Evolutionary conservation across 2,888 invertebrate species (phyloP).

Genomic region (Pollenia amentaria): DNA sequence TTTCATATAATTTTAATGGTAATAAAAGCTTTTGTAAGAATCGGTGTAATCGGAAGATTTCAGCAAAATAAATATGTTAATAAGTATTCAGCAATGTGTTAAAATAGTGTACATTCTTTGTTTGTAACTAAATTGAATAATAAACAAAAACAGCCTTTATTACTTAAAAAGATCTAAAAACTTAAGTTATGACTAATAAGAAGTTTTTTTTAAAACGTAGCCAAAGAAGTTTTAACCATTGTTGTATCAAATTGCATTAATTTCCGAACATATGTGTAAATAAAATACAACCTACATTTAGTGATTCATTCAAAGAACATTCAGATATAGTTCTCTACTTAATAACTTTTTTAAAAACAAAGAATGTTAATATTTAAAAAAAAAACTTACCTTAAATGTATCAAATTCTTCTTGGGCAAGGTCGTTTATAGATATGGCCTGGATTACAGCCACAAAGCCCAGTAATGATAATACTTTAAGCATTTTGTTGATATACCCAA

Average conservation of each 20-base stretch:
- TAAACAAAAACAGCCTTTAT: background rate
- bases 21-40: no score
- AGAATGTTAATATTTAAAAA: background rate
- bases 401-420: constrained; percentile 91
- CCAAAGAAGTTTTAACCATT: constrained; percentile 9
- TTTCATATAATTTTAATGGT: no score
- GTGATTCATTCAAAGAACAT: constrained; percentile 1
- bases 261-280: constrained; percentile 40
- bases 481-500: constrained; percentile 76
- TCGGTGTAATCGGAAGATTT: no score
- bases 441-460: constrained; percentile 85
- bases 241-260: background rate
- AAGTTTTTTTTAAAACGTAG: background rate
- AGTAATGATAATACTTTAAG: constrained; percentile 78
- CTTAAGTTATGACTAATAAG: constrained; percentile 30
- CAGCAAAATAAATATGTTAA: no score
- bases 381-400: constrained; percentile 88
- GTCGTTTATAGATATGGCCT: constrained; percentile 90
- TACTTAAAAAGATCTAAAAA: background rate
- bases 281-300: background rate
- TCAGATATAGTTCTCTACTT: background rate
- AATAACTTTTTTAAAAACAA: background rate
- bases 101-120: no score
- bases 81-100: no score
- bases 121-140: background rate